Conservation (phyloP, 2,797 vertebrate genomes). For the Enteromius treurensis region DNA sequence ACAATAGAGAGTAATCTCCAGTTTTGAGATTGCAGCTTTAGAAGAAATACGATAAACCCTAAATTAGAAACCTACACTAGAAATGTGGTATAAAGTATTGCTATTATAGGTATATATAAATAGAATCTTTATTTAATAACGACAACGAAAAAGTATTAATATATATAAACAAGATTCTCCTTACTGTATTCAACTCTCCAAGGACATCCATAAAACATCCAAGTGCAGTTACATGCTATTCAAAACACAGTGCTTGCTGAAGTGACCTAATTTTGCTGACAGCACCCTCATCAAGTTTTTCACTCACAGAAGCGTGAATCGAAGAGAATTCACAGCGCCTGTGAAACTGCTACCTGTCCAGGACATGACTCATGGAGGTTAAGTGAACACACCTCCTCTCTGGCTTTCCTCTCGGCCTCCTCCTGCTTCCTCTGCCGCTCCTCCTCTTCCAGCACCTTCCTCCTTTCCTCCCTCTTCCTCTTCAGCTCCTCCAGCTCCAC, state of each 20-base stretch:
- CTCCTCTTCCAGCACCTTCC: constrained; percentile 93
- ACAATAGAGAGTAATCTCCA: not conserved
- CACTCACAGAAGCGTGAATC: not conserved
- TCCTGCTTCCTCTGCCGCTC: constrained; percentile 90
- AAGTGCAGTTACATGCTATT: not conserved
- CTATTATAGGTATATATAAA: not conserved
- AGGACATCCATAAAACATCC: not conserved
- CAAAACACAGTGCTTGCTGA: not conserved
- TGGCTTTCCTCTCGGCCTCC: constrained; percentile 85
- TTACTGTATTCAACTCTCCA: constrained; percentile 27
- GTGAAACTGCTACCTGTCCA: not conserved
- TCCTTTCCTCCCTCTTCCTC: constrained; percentile 90
- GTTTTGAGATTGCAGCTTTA: not conserved
- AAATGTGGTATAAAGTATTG: not conserved
- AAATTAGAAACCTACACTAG: not conserved
- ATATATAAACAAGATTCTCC: not conserved
- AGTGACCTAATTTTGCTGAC: not conserved
- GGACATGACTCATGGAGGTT: constrained; percentile 18
- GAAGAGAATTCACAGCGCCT: not conserved
- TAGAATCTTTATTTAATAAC: too few species aligned
- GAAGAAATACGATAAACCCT: not conserved
- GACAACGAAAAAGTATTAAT: too few species aligned
- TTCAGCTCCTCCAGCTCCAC: constrained; percentile 93
- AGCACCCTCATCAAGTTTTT: not conserved
- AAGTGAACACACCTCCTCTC: constrained; percentile 83